Conservation (phyloP, 1,140 invertebrate genomes). For the Drosophila neocordata region DNA sequence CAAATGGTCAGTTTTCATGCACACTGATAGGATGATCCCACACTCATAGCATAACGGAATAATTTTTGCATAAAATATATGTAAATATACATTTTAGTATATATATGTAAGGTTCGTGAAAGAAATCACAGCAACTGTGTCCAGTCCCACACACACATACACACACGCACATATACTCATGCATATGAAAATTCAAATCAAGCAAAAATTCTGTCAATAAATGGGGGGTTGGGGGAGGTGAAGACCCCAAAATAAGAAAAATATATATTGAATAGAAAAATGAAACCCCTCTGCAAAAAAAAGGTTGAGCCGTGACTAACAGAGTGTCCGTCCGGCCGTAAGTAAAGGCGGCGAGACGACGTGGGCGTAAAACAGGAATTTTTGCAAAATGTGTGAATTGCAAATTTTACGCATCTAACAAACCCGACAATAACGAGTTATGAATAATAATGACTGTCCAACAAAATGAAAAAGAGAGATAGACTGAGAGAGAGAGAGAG, state of each 20-base stretch:
- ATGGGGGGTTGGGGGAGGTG: slow-evolving; percentile 35
- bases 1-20: slow-evolving; percentile 79
- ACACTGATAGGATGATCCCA: slow-evolving; percentile 58
- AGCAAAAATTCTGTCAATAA: slow-evolving; percentile 79
- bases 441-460: slow-evolving; percentile 67
- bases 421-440: slow-evolving; percentile 58
- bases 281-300: neutral
- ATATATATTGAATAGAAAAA: slow-evolving; percentile 9
- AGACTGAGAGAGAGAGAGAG: neutral
- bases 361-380: slow-evolving; percentile 62
- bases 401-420: slow-evolving; percentile 64
- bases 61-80: slow-evolving; percentile 83
- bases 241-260: neutral
- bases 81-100: slow-evolving; percentile 63
- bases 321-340: slow-evolving; percentile 38
- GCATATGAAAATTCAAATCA: slow-evolving; percentile 75
- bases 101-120: slow-evolving; percentile 60
- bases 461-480: slow-evolving; percentile 30
- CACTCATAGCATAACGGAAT: slow-evolving; percentile 77
- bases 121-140: slow-evolving; percentile 79
- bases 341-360: slow-evolving; percentile 1
- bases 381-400: slow-evolving; percentile 74
- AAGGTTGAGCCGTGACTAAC: slow-evolving; percentile 64
- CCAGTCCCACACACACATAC: slow-evolving; percentile 33
- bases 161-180: slow-evolving; percentile 19